These are phyloP conservation scores for Syndactyla subalaris DNA, from an alignment of 2,797 vertebrate species.

Conservation along the genomic window DNA sequence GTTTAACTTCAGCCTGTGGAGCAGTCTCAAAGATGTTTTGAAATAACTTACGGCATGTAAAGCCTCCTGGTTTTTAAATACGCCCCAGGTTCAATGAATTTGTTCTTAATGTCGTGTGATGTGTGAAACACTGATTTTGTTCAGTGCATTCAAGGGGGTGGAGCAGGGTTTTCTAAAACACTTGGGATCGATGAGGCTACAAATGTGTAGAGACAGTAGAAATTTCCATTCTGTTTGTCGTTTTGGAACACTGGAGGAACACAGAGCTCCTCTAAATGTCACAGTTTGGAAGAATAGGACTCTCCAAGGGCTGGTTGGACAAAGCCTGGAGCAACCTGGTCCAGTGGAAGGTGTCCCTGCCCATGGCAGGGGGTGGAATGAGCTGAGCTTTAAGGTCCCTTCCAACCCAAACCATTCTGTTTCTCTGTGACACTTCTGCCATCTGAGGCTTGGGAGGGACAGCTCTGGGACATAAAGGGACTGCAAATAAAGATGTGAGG, in stretches of 20 bases:
- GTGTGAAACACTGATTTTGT: neutral
- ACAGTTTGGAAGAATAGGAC: neutral
- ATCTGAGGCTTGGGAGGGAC: too few species aligned
- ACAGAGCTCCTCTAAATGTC: neutral
- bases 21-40: conserved; percentile 28
- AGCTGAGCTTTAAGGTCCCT: too few species aligned
- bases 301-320: neutral
- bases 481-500: too few species aligned
- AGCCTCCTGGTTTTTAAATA: conserved; percentile 10
- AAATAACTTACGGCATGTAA: neutral
- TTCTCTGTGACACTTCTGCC: too few species aligned
- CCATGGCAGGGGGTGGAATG: too few species aligned
- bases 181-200: neutral
- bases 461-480: too few species aligned
- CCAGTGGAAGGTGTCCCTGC: neutral
- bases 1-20: conserved; percentile 3
- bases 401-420: too few species aligned
- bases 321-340: neutral
- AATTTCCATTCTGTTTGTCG: neutral
- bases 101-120: neutral
- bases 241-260: neutral
- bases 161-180: neutral
- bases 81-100: neutral
- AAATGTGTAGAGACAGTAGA: neutral
- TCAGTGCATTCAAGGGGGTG: neutral